Conservation (phyloP, 2,797 vertebrate genomes). For the Eulemur rubriventer region DNA sequence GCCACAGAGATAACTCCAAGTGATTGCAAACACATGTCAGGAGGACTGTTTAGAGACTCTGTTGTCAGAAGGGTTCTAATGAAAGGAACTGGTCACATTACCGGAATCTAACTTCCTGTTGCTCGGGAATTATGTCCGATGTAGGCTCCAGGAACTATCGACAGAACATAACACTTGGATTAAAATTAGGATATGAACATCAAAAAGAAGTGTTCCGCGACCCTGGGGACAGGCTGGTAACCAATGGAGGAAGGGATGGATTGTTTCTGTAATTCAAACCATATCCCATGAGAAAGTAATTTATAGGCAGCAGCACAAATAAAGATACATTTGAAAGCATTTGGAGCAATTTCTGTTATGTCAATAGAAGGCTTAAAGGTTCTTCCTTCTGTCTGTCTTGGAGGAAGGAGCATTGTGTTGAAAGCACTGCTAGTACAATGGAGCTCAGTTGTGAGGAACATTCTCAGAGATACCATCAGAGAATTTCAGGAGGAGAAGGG, state of each 20-base stretch:
- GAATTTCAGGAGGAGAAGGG: background rate
- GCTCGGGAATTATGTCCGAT: constrained; percentile 59
- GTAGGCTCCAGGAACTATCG: constrained; percentile 38
- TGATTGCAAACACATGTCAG: constrained; percentile 70
- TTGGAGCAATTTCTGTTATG: constrained; percentile 67
- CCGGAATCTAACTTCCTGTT: constrained; percentile 61
- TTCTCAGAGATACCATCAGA: background rate
- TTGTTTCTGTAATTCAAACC: constrained; percentile 74
- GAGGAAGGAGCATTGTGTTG: background rate
- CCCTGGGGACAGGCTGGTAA: constrained; percentile 36
- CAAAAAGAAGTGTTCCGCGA: constrained; percentile 55
- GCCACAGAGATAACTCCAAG: constrained; percentile 34
- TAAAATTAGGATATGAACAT: constrained; percentile 72
- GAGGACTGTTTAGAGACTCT: constrained; percentile 15
- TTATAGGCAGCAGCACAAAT: constrained; percentile 64
- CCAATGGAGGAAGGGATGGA: constrained; percentile 45
- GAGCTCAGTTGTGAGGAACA: background rate
- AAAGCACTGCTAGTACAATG: background rate
- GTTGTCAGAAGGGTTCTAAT: constrained; percentile 29
- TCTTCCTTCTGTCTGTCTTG: constrained; percentile 31
- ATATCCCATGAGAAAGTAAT: constrained; percentile 72
- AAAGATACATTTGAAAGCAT: constrained; percentile 69
- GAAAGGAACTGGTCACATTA: constrained; percentile 45
- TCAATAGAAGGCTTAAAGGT: constrained; percentile 48
- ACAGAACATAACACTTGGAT: constrained; percentile 56